These are phyloP conservation scores for Misgurnus mizolepis DNA, from an alignment of 2,113 vertebrate species.

Conservation along the genomic window DNA sequence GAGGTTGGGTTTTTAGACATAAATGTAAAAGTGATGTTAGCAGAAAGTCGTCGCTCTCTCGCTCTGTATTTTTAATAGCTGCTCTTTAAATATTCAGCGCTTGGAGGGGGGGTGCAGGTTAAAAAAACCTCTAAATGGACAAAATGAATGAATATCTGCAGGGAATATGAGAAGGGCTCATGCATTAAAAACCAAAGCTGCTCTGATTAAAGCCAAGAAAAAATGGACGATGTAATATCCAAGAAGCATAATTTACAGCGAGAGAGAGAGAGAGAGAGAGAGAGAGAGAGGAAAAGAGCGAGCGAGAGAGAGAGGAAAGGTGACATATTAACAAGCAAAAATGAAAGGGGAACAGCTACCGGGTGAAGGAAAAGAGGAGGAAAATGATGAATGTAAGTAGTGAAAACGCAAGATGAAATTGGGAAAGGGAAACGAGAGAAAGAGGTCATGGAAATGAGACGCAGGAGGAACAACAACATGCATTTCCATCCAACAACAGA, in stretches of 20 bases:
- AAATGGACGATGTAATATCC: background rate
- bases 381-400: constrained; percentile 36
- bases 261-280: constrained; percentile 3
- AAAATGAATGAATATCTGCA: constrained; percentile 48
- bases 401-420: constrained; percentile 43
- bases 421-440: constrained; percentile 42
- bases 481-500: constrained; percentile 64
- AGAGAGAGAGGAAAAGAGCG: background rate
- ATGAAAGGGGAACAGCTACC: constrained; percentile 36
- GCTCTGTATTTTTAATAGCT: constrained; percentile 63
- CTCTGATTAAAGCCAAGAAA: constrained; percentile 23
- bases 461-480: constrained; percentile 38
- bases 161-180: constrained; percentile 38
- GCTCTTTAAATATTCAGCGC: constrained; percentile 56
- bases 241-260: constrained; percentile 8
- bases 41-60: constrained; percentile 25
- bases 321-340: constrained; percentile 23
- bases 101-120: background rate
- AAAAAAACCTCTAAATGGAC: constrained; percentile 50
- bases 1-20: constrained; percentile 41
- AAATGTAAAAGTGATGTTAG: constrained; percentile 53
- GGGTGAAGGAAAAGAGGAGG: constrained; percentile 55
- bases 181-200: constrained; percentile 33
- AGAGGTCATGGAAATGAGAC: constrained; percentile 52
- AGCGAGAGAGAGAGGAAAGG: background rate